Evolutionary conservation across 2,888 invertebrate species (phyloP), one percentile per base, ranked within the genome.

Genomic region (Drosophila vallismaia): DNA sequence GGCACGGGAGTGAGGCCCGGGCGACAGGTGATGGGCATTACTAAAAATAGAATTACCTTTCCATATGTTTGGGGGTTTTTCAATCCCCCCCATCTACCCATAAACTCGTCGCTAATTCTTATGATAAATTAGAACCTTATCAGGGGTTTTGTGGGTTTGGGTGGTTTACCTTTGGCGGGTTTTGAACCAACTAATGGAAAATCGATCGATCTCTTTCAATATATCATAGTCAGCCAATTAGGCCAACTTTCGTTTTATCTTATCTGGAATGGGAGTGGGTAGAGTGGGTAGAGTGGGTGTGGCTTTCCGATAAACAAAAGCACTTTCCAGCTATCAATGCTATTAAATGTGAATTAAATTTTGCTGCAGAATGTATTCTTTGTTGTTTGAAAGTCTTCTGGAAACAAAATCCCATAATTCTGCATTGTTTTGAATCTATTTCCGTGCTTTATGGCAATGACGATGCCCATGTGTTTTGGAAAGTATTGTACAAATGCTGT

Each of bases 11-110:
- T 24, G 45, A 29, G 36, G 14, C 28, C 3, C 33, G 3, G 48
- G 26, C 69, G 51, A 42, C 68, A 74, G 74, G 50, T 52, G 70
- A 55, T 60, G 60, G 59, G 49, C 68, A 60, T 62, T 46, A 45
- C 53, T 64, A 38, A 46, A 64, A 64, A 67, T 64, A 64, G 67
- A 64, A 38, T 26, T 1, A 64, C 29, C 64, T 53, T n/a, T 46
- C 64, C 67, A 64, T 64, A 64, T 53, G 68, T 44, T 44, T 10
- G 2, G 24, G 44, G 40, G 14, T 14, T 40, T 12, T 8, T 14
- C 40, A 14, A 14, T 14, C 40, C 8, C 3, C 6, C 6, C 38
- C 5, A 12, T 19, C 8, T 4, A 2, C 5, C 5, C 28, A 2
- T 4, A 0, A 19, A 7, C 7, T 2, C 0, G 4, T 5, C 7